phyloP scores from a whole-genome alignment of 2,113 vertebrate species.

The Taxidea taxus region DNA sequence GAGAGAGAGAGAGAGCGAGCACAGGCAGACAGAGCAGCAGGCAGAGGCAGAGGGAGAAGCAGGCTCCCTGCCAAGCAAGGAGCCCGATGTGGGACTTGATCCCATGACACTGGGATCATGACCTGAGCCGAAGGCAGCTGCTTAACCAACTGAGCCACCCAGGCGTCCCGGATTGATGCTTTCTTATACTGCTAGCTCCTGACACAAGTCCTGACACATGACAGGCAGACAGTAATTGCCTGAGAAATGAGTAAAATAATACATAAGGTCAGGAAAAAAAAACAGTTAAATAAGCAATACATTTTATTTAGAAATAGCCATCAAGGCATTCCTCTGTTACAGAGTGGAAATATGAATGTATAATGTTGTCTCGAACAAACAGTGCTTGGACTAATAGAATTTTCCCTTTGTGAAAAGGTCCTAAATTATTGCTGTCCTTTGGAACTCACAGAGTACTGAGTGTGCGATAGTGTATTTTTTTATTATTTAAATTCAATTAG shows the following conservation, averaged over 20 bases:
- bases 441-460: not conserved
- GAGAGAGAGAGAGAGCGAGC: no score
- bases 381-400: slow-evolving; percentile 57
- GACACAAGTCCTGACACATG: not conserved
- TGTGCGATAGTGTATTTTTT: slow-evolving; percentile 48
- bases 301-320: not conserved
- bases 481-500: no score
- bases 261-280: not conserved
- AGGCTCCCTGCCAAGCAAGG: no score
- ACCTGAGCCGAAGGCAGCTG: no score
- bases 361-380: not conserved
- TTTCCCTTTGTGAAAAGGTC: slow-evolving; percentile 15
- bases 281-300: not conserved
- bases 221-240: not conserved
- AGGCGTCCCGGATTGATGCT: not conserved
- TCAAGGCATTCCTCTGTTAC: not conserved
- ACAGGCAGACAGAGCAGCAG: no score
- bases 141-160: no score
- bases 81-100: no score
- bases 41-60: no score
- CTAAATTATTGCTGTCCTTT: slow-evolving; percentile 28
- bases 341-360: not conserved
- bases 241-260: not conserved
- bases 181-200: not conserved
- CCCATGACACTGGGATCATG: no score